Conservation (phyloP, 2,888 invertebrate species). For the Chydorus sphaericus region DNA sequence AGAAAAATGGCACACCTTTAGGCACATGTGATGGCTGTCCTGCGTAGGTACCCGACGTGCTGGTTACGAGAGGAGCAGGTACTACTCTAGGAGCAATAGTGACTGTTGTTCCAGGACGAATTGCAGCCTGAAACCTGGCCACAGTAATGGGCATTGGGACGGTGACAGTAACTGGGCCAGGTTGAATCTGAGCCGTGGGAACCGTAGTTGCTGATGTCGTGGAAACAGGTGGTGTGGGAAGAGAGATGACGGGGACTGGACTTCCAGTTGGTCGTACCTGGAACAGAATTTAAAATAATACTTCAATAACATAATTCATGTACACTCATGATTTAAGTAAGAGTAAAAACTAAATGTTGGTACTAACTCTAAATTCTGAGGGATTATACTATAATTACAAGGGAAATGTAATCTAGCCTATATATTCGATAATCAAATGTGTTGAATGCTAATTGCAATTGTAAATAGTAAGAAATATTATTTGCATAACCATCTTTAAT, state of each 20-base stretch:
- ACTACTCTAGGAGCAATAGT: conserved; percentile 8
- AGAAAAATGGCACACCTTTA: conserved; percentile 3
- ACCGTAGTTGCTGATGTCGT: not conserved
- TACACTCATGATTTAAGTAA: not conserved
- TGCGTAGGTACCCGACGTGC: conserved; percentile 1
- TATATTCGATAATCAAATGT: too few relatives aligned
- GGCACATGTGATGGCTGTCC: conserved; percentile 10
- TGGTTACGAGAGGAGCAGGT: not conserved
- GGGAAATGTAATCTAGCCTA: too few relatives aligned
- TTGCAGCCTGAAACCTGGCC: conserved; percentile 5
- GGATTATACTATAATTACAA: too few relatives aligned
- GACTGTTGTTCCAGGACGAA: conserved; percentile 3
- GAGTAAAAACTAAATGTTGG: not conserved
- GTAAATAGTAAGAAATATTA: too few relatives aligned
- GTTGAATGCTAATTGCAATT: too few relatives aligned
- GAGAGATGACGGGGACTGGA: not conserved
- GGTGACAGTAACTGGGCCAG: not conserved
- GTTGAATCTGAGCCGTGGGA: not conserved
- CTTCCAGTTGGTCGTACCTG: conserved; percentile 1
- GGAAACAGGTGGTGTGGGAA: not conserved
- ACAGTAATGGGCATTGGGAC: conserved; percentile 1
- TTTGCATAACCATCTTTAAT: too few relatives aligned
- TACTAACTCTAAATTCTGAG: too few relatives aligned
- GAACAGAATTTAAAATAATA: too few relatives aligned
- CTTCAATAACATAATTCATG: too few relatives aligned